Base-by-base conservation (phyloP, 2,888 invertebrate genomes). In the Mimas tiliae region DNA sequence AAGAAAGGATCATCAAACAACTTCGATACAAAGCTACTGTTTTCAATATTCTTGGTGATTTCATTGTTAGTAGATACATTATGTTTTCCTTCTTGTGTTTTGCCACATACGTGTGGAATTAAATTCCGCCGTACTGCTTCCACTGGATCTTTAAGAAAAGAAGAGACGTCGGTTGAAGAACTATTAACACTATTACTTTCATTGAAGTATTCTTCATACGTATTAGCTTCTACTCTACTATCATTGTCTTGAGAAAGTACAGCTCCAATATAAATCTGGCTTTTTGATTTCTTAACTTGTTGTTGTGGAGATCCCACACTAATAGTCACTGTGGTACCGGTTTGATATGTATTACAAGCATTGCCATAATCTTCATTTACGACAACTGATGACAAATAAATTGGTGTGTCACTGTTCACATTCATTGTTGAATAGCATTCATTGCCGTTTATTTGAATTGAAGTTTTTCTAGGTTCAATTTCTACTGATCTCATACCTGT, bases 381-480 rank as follows among this genome's bases (percentile, higher is more conserved):
- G 27, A 96, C 95, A 33, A 96, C 96, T 0, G 96, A 96, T 38
- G 96, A 96, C 73, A 96, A 95, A 85, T 96, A 96, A 73, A 96
- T 94, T 14, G 96, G 96, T 66, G 95, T 94, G 77, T 96, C 95
- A 78, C 94, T 95, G 74, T 94, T 95, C 1, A 96, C 95, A 83
- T 96, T 96, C 87, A 96, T 96, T 19, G 96, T 96, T 62, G 96
- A 96, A 80, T 96, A 97, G 88, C 94, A 97, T 89, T 95, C 96
- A 83, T 95, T 96, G 65, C 95, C 96, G 82, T 93, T 96, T 79
- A 96, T 96, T 93, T 96, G 93, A 76, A 96, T 96, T 14, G 96
- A 96, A 19, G 96, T 96, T 90, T 95, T 95, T 75, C 94, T 91
- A 12, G 91, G 87, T 70, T 94, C 93, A 69, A 85, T 88, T 79